Base-by-base conservation (phyloP, 1,140 invertebrate genomes). In the Musca vetustissima region DNA sequence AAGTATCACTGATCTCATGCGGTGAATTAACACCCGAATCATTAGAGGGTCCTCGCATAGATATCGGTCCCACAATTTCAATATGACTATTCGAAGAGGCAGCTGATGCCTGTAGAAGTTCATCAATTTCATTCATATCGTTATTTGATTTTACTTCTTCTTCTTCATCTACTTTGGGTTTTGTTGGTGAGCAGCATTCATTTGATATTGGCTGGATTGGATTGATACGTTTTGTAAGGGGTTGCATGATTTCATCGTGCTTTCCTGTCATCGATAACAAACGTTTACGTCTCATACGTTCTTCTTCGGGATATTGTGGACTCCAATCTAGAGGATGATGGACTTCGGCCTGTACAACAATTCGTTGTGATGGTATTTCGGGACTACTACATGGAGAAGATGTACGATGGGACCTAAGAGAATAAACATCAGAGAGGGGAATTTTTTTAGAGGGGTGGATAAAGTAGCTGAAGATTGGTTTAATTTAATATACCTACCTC, bases 381-480 rank as follows among this genome's bases (percentile, higher is more conserved):
- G 55, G 55, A 32, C 55, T 59, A 28, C 55, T 59, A n/a, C 55
- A 59, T 3, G 55, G 55, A 6, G 55, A 59, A 17, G 24, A n/a
- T n/a, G 14, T n/a, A 24, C 14, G 22, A 55, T 55, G 19, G 15
- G 15, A 24, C 15, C 53, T 55, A 55, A 24, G 14, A 55, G 21
- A 3, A 55, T 1, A 24, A 22, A 55, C 22, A 24, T 24, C 15
- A 55, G 14, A 28, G 8, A 28, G 28, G 28, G 14, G n/a, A n/a
- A n/a, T n/a, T n/a, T n/a, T n/a, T n/a, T n/a, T n/a, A n/a, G n/a
- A n/a, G n/a, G n/a, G n/a, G n/a, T n/a, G n/a, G n/a, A n/a, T n/a
- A n/a, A n/a, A n/a, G n/a, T n/a, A n/a, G n/a, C n/a, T n/a, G n/a
- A n/a, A n/a, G n/a, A n/a, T n/a, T n/a, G n/a, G n/a, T n/a, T n/a